phyloP scores from a whole-genome alignment of 1,140 invertebrate species.

The Aethina tumida region DNA sequence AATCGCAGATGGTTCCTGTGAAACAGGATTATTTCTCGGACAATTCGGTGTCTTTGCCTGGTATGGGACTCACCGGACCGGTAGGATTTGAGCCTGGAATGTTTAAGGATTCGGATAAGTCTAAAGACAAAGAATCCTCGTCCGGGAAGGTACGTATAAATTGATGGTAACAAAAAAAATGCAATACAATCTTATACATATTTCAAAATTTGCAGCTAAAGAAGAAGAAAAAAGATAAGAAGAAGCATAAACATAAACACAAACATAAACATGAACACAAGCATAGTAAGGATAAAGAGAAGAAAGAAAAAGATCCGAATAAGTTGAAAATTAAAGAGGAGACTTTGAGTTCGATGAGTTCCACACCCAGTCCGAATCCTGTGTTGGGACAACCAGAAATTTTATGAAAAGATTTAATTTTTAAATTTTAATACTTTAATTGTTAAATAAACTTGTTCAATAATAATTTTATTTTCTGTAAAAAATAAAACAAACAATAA shows the following conservation, averaged over 20 bases:
- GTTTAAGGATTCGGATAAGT: slow-evolving; percentile 50
- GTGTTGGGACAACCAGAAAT: too few species aligned
- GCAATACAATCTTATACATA: slow-evolving; percentile 15
- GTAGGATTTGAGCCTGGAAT: slow-evolving; percentile 70
- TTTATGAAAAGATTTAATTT: too few species aligned
- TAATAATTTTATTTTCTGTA: too few species aligned
- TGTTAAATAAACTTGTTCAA: too few species aligned
- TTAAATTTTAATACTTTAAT: too few species aligned
- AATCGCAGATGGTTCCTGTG: slow-evolving; percentile 14
- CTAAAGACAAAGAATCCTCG: slow-evolving; percentile 32
- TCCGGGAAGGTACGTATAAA: slow-evolving; percentile 17
- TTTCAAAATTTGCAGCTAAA: slow-evolving; percentile 47
- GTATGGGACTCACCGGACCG: slow-evolving; percentile 53
- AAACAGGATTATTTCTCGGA: slow-evolving; percentile 67
- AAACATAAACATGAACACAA: slow-evolving; percentile 67
- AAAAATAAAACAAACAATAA: too few species aligned
- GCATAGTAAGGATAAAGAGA: slow-evolving; percentile 46
- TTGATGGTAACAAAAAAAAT: slow-evolving; percentile 10
- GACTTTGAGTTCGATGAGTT: slow-evolving; percentile 53
- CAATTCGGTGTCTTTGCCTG: slow-evolving; percentile 63
- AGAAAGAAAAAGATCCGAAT: slow-evolving; percentile 40
- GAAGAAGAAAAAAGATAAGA: slow-evolving; percentile 77
- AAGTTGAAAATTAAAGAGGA: slow-evolving; percentile 42
- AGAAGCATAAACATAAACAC: slow-evolving; percentile 69
- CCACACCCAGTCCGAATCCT: slow-evolving; percentile 44